phyloP scores from a whole-genome alignment of 1,140 invertebrate genomes.

The Leptinotarsa defecta region DNA sequence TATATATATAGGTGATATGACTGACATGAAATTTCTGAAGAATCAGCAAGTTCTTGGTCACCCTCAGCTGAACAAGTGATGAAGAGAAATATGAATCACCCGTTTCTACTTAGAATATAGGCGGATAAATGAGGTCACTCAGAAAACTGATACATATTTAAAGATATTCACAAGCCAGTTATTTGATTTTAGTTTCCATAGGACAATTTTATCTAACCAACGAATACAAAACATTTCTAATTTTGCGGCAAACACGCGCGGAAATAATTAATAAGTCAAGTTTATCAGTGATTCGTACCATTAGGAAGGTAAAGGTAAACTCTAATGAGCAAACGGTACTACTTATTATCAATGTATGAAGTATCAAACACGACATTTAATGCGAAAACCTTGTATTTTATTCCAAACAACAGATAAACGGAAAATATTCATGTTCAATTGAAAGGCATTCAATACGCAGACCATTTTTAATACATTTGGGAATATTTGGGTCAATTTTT shows the following conservation, averaged over 20 bases:
- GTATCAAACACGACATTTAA: neutral
- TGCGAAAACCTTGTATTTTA: slow-evolving; percentile 7
- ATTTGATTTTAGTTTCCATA: neutral
- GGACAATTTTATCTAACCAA: neutral
- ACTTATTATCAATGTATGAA: neutral
- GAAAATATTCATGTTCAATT: neutral
- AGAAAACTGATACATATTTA: too few species aligned
- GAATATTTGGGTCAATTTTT: too few species aligned
- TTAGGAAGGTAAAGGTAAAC: neutral
- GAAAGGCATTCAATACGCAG: too few species aligned
- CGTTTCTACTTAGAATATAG: too few species aligned
- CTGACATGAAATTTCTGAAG: too few species aligned
- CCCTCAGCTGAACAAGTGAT: neutral
- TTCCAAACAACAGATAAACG: neutral
- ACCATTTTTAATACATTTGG: too few species aligned
- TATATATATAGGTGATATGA: too few species aligned
- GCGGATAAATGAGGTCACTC: too few species aligned
- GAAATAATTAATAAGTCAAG: neutral
- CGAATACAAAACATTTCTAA: neutral
- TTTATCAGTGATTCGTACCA: neutral
- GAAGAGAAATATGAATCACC: neutral
- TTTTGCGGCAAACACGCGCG: neutral
- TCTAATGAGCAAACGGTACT: neutral
- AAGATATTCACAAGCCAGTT: too few species aligned
- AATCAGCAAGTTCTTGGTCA: too few species aligned